These are phyloP conservation scores for Ormyrus pomaceus DNA, from an alignment of 2,888 invertebrate species.

Conservation along the genomic window DNA sequence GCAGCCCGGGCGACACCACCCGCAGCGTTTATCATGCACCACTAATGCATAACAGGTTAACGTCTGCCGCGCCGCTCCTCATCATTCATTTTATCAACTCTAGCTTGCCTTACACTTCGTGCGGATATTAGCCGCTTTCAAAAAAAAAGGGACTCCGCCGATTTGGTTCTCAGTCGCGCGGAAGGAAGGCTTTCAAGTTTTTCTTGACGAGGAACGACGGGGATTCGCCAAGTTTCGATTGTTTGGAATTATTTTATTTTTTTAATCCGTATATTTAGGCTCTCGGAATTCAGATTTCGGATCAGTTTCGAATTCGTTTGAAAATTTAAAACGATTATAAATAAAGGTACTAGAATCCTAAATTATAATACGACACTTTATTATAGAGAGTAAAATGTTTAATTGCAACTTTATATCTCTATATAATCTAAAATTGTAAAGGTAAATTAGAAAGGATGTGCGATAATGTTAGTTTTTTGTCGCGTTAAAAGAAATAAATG, in stretches of 20 bases:
- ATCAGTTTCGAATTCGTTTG: too few relatives aligned
- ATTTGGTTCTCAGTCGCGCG: too few relatives aligned
- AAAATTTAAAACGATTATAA: too few relatives aligned
- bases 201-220: too few relatives aligned
- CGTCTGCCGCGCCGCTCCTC: slow-evolving; percentile 65
- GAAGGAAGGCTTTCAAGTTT: too few relatives aligned
- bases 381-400: too few relatives aligned
- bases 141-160: not conserved
- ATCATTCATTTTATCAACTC: slow-evolving; percentile 52
- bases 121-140: slow-evolving; percentile 9
- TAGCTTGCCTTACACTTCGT: not conserved
- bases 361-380: too few relatives aligned
- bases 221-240: too few relatives aligned
- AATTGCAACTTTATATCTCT: not conserved
- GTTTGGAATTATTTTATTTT: too few relatives aligned
- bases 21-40: slow-evolving; percentile 73
- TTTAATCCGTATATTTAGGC: too few relatives aligned
- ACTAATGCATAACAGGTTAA: slow-evolving; percentile 73
- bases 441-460: not conserved
- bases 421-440: not conserved
- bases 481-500: slow-evolving; percentile 1
- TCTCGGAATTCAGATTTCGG: too few relatives aligned
- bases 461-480: slow-evolving; percentile 25
- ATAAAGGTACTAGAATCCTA: too few relatives aligned
- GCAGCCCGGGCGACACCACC: slow-evolving; percentile 69